phyloP scores from a whole-genome alignment of 2,113 vertebrate genomes.

The Numenius arquata region DNA sequence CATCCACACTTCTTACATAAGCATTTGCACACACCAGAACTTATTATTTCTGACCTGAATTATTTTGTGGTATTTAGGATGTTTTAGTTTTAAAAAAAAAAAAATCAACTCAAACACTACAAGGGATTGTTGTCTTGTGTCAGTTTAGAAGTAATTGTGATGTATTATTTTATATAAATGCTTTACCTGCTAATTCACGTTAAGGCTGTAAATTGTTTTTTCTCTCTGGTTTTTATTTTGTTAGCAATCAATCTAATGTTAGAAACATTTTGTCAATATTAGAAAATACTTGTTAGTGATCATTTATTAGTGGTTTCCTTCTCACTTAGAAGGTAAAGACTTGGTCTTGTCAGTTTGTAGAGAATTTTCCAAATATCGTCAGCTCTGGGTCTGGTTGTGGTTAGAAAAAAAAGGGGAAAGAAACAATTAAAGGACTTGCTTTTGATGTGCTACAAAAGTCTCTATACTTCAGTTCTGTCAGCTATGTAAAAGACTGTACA shows the following conservation, averaged over 20 bases:
- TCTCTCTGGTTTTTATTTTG: neutral
- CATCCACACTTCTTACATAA: neutral
- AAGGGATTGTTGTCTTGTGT: neutral
- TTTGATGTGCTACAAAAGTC: neutral
- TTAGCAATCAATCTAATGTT: neutral
- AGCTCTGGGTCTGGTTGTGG: neutral
- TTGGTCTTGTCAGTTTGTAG: neutral
- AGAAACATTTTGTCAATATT: neutral
- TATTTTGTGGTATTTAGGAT: neutral
- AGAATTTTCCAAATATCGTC: neutral
- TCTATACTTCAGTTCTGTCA: neutral
- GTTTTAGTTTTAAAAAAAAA: neutral
- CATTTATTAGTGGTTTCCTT: neutral
- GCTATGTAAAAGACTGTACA: fast-evolving
- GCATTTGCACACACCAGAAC: neutral
- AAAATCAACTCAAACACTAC: neutral
- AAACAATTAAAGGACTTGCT: neutral
- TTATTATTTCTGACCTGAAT: neutral
- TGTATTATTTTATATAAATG: neutral
- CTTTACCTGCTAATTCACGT: neutral
- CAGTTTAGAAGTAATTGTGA: neutral
- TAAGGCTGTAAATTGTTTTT: neutral
- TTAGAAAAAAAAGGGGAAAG: neutral
- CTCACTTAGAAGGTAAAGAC: neutral
- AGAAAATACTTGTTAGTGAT: neutral